These are phyloP conservation scores for Xestia c-nigrum DNA, from an alignment of 2,888 invertebrate genomes.

Conservation along the genomic window DNA sequence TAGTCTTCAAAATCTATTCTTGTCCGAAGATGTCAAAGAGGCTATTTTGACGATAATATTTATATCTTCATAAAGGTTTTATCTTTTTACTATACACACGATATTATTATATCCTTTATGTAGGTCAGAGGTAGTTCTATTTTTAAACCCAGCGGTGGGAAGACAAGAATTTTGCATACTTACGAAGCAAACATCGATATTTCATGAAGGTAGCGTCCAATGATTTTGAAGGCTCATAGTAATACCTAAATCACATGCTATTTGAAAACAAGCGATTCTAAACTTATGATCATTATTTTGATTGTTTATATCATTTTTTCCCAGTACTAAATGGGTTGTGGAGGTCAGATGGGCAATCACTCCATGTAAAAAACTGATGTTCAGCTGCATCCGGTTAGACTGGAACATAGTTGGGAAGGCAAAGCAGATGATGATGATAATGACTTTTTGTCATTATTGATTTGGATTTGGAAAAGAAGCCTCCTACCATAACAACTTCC, in stretches of 20 bases:
- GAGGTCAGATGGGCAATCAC: too few species aligned
- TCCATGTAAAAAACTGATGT: too few species aligned
- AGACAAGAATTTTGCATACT: conserved; percentile 12
- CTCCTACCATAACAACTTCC: background rate
- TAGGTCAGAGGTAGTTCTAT: conserved; percentile 21
- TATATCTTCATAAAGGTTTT: conserved; percentile 33
- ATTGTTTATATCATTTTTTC: background rate
- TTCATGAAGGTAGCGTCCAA: background rate
- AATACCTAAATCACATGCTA: background rate
- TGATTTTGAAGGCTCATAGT: background rate
- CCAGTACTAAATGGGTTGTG: too few species aligned
- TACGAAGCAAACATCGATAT: conserved; percentile 1
- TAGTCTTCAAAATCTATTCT: conserved; percentile 40
- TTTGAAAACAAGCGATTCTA: background rate
- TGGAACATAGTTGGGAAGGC: too few species aligned
- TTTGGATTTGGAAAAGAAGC: background rate
- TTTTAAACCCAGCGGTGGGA: background rate
- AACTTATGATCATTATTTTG: background rate
- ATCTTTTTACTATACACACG: conserved; percentile 18
- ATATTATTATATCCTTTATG: conserved; percentile 15
- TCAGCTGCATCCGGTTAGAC: too few species aligned
- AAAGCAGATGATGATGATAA: too few species aligned
- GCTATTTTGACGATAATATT: conserved; percentile 41
- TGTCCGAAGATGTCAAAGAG: conserved; percentile 21
- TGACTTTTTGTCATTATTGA: background rate